These are phyloP conservation scores for Lethenteron reissneri DNA, from an alignment of 2,113 vertebrate genomes.

Conservation along the genomic window DNA sequence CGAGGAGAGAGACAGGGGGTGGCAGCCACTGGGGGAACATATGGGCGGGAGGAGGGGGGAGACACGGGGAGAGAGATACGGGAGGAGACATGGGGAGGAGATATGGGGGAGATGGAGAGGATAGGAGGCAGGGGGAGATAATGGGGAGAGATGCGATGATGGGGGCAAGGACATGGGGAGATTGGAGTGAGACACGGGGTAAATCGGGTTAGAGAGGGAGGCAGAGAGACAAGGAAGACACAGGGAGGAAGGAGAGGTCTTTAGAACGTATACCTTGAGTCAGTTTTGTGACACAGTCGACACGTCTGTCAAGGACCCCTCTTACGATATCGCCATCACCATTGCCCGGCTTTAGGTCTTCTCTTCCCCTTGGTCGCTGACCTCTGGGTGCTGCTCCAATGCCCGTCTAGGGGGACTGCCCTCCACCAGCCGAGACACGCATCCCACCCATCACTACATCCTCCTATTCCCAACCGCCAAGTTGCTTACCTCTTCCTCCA, in stretches of 20 bases:
- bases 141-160: background rate
- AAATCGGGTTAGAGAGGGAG: background rate
- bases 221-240: background rate
- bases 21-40: background rate
- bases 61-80: background rate
- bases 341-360: too few species aligned
- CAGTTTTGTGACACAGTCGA: background rate
- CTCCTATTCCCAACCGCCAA: too few species aligned
- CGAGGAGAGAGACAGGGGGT: background rate
- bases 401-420: too few species aligned
- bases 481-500: too few species aligned
- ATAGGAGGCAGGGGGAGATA: constrained; percentile 1
- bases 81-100: background rate
- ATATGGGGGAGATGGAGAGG: background rate
- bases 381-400: too few species aligned
- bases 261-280: background rate
- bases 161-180: background rate
- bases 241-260: background rate
- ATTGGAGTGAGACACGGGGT: background rate
- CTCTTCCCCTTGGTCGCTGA: too few species aligned
- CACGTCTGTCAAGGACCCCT: too few species aligned
- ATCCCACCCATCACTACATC: too few species aligned
- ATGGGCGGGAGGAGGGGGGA: background rate
- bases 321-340: too few species aligned
- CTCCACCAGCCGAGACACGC: too few species aligned